Conservation (phyloP, 2,797 vertebrate genomes). For the Phyllotis vaccarum region DNA sequence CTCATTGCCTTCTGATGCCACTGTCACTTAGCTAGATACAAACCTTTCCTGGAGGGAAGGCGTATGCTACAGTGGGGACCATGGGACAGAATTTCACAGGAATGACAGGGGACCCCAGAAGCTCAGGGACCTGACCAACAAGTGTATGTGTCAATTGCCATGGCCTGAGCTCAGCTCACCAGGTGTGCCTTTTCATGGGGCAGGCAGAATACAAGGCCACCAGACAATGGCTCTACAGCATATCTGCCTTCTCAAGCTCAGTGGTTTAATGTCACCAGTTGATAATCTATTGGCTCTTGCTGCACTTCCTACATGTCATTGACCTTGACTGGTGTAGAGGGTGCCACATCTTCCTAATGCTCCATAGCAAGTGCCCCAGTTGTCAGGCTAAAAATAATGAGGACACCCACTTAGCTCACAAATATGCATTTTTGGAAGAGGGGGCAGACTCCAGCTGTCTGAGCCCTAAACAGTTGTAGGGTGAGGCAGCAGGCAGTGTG, state of each 20-base stretch:
- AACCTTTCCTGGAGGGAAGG: neutral
- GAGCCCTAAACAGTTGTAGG: neutral
- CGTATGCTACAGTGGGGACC: rapidly evolving
- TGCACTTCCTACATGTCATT: rapidly evolving
- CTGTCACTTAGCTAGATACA: rapidly evolving
- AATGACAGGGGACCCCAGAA: neutral
- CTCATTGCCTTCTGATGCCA: rapidly evolving
- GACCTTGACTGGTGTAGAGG: rapidly evolving
- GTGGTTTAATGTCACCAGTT: neutral
- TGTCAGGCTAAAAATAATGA: neutral
- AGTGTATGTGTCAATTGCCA: rapidly evolving
- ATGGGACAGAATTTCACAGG: rapidly evolving
- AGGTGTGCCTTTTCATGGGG: neutral
- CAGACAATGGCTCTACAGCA: rapidly evolving
- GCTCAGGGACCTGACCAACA: rapidly evolving
- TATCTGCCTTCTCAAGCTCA: neutral
- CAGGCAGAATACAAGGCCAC: neutral
- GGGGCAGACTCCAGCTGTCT: too few species aligned
- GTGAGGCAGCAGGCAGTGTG: too few species aligned
- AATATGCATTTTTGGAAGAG: too few species aligned
- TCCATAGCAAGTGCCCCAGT: rapidly evolving
- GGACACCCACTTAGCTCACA: neutral
- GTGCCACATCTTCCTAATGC: neutral
- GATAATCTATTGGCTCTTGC: neutral
- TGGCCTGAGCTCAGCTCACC: neutral